Percentiles rank a stretch among this genome's conserved stretches.
These are phyloP conservation scores for Paraplagusia blochii DNA, from an alignment of 2,113 vertebrate genomes.

Conservation along the genomic window DNA sequence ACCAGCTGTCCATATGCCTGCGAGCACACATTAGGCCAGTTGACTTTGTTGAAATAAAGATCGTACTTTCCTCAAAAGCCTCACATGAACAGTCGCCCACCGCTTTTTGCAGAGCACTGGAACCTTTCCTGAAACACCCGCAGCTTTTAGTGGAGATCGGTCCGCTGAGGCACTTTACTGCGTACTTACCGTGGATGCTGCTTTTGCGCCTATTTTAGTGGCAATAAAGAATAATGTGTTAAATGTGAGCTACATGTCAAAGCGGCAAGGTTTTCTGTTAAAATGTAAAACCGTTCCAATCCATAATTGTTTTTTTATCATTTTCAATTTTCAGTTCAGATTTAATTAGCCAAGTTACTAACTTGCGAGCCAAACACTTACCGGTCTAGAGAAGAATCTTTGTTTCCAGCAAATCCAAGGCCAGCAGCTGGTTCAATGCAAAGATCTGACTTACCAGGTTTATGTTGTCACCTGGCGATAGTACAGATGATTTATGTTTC, in stretches of 20 bases:
- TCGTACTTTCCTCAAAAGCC: constrained; percentile 40
- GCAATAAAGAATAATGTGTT: constrained; percentile 6
- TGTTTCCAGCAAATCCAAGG: background rate
- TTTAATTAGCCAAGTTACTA: background rate
- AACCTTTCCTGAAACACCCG: constrained; percentile 43
- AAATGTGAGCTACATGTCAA: background rate
- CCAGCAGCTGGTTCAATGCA: background rate
- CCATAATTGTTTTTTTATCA: background rate
- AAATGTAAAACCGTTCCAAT: background rate
- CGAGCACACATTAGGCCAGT: constrained; percentile 35
- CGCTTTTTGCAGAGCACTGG: constrained; percentile 27
- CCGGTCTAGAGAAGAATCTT: background rate
- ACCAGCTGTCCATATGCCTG: constrained; percentile 50
- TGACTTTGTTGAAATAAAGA: constrained; percentile 53
- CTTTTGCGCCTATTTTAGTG: constrained; percentile 18
- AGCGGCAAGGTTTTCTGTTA: background rate
- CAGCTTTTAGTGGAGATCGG: constrained; percentile 16
- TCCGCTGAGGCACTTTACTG: constrained; percentile 7
- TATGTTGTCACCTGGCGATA: background rate
- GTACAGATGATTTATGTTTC: background rate
- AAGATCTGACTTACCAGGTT: constrained; percentile 4
- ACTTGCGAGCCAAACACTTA: background rate
- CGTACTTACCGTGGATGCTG: background rate
- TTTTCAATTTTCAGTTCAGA: background rate
- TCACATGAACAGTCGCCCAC: constrained; percentile 21